These are phyloP conservation scores for Lophius piscatorius DNA, from an alignment of 2,113 vertebrate species.

Conservation along the genomic window DNA sequence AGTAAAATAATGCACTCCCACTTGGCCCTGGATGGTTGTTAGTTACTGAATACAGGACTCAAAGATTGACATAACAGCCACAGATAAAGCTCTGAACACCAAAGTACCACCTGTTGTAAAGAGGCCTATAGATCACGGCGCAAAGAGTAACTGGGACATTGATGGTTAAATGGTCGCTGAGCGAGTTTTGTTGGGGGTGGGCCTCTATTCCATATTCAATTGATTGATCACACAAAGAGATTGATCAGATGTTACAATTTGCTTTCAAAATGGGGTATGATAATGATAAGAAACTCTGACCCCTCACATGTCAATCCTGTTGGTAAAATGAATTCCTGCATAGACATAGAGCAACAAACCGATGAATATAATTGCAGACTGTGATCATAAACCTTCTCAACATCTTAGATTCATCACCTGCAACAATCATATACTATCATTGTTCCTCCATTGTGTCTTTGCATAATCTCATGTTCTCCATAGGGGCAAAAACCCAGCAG, in stretches of 20 bases:
- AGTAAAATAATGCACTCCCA: constrained; percentile 55
- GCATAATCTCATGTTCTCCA: not conserved
- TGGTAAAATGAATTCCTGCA: not conserved
- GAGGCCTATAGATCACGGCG: constrained; percentile 38
- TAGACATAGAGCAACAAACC: not conserved
- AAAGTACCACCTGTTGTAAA: constrained; percentile 9
- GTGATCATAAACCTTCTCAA: no score
- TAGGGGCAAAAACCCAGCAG: not conserved
- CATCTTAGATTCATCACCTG: not conserved
- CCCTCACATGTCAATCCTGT: not conserved
- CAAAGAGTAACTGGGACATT: constrained; percentile 5
- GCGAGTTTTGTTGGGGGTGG: constrained; percentile 33
- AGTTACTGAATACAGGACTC: constrained; percentile 55
- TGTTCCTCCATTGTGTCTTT: not conserved
- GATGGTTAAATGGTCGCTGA: constrained; percentile 11
- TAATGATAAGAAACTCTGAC: constrained; percentile 16
- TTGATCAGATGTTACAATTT: constrained; percentile 36
- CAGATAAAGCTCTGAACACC: constrained; percentile 44
- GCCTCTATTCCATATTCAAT: constrained; percentile 12
- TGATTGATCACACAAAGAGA: constrained; percentile 33
- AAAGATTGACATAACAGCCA: constrained; percentile 34
- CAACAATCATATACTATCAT: not conserved
- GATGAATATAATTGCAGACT: no score
- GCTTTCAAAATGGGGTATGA: constrained; percentile 34
- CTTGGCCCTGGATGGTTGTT: constrained; percentile 50